These are phyloP conservation scores for Tetrapedia diversipes DNA, from an alignment of 2,888 invertebrate species.

Conservation along the genomic window DNA sequence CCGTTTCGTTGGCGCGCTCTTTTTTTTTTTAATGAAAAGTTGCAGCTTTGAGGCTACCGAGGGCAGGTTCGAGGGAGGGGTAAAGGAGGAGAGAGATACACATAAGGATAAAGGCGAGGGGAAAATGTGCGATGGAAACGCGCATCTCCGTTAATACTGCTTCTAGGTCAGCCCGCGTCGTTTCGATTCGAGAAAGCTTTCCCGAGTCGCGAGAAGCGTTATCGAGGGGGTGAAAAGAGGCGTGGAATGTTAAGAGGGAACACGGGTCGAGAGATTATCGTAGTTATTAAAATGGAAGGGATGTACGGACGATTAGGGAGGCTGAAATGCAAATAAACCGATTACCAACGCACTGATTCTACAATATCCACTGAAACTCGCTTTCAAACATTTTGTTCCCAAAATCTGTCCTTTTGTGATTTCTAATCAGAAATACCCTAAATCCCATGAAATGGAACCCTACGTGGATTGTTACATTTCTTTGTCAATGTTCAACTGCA, in stretches of 20 bases:
- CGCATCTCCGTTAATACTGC: constrained; percentile 11
- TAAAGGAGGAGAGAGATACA: neutral
- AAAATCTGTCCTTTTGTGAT: no score
- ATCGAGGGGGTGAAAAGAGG: neutral
- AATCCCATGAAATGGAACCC: no score
- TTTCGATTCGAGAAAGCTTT: constrained; percentile 51
- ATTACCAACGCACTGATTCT: no score
- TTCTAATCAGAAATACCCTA: no score
- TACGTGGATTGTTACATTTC: no score
- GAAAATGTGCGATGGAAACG: constrained; percentile 14
- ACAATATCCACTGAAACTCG: no score
- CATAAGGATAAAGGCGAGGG: neutral
- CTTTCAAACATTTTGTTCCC: no score
- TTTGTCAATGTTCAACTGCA: no score
- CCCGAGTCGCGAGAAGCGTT: constrained; percentile 14
- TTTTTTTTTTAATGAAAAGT: constrained; percentile 32
- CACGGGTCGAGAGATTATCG: neutral
- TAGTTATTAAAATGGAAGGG: neutral
- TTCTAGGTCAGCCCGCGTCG: constrained; percentile 32
- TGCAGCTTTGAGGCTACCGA: neutral
- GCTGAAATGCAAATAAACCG: neutral
- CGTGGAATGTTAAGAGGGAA: neutral
- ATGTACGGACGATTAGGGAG: neutral
- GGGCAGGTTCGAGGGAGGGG: neutral
- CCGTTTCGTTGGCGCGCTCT: neutral